Evolutionary conservation across 2,113 vertebrate species (phyloP), one percentile per base, ranked within the genome.

Genomic region (Dipodomys ordii): DNA sequence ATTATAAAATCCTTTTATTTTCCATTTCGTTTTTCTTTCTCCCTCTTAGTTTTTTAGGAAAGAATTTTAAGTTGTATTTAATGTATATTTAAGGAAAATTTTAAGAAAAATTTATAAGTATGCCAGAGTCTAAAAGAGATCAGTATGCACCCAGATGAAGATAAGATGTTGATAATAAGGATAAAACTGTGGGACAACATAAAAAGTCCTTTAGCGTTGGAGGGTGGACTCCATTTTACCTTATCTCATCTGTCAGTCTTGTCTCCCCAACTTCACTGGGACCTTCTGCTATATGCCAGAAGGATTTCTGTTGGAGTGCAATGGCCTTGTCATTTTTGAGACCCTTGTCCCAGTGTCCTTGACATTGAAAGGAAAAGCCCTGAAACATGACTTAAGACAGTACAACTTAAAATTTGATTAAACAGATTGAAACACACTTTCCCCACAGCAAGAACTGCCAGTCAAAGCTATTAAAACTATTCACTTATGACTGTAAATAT

Each of bases 361-460:
- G 16, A 2, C 68, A 23, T 79, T 92, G 27, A 53, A 23, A 67
- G 39, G 11, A 64, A 49, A 87, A 76, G 64, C 49, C 16, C 25
- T 92, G 13, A 72, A 86, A 89, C 83, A 27, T 79, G 30, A 65
- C 32, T 3, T 71, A 72, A 72, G 30, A 68, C 30, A 25, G 13
- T 73, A 15, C 25, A 35, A 73, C 46, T 88, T 91, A 67, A 91
- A 89, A 71, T 65, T 46, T 64, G 62, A 87, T 71, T 49, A 25
- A 28, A 69, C 32, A 13, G 20, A 73, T 67, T 10, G 60, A 71
- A 65, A 28, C 7, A 46, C 57, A 68, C 57, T 77, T 32, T 83
- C 7, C 57, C 23, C 9, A 27, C 7, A 60, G 35, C 32, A 80
- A 81, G 35, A 76, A 76, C 44, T 90, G 20, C 8, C 65, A 62